Percentiles rank a stretch among this genome's conserved stretches.
Conservation (phyloP, 2,113 vertebrate genomes). For the Chitala chitala region DNA sequence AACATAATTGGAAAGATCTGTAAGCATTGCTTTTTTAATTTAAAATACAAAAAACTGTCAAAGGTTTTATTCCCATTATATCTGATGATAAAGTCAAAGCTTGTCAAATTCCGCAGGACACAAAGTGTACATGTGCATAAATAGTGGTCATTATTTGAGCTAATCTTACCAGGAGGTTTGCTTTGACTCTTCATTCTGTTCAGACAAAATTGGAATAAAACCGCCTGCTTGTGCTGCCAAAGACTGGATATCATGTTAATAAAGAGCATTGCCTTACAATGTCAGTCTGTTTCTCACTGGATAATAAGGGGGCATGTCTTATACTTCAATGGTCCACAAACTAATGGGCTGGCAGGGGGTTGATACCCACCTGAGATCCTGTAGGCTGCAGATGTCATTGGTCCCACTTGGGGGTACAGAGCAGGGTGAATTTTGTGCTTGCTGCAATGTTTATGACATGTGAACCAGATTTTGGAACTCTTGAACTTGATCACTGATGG, state of each 20-base stretch:
- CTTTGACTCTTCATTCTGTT: not conserved
- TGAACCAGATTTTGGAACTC: not conserved
- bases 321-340: too few relatives aligned
- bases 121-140: not conserved
- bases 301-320: too few relatives aligned
- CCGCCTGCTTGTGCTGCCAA: too few relatives aligned
- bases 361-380: too few relatives aligned
- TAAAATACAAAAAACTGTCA: slow-evolving; percentile 8
- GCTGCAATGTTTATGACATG: not conserved
- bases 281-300: too few relatives aligned
- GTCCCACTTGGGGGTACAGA: too few relatives aligned
- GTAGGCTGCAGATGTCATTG: too few relatives aligned
- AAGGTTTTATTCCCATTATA: not conserved
- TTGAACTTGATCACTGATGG: too few relatives aligned
- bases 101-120: not conserved
- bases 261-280: too few relatives aligned
- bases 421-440: not conserved
- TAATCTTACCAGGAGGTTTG: not conserved
- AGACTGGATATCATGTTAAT: too few relatives aligned
- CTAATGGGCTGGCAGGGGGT: too few relatives aligned
- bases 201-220: too few relatives aligned
- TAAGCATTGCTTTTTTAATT: not conserved
- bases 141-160: not conserved
- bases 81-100: not conserved
- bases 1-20: slow-evolving; percentile 10